phyloP scores from a whole-genome alignment of 2,797 vertebrate species.

The Oceanodroma leucorhoa region DNA sequence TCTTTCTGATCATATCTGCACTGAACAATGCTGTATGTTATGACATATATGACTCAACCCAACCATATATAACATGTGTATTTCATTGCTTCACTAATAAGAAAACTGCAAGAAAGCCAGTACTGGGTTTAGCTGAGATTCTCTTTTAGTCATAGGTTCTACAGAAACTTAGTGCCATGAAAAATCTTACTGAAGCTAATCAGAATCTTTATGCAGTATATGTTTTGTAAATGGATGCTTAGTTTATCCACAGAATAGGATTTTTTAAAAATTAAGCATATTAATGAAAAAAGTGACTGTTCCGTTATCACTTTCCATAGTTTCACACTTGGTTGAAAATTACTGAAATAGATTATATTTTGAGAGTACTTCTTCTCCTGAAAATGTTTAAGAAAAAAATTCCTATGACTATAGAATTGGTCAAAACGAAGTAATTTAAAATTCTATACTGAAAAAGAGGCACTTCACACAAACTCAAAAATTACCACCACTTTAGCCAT shows the following conservation, averaged over 20 bases:
- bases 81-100: neutral
- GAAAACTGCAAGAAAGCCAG: neutral
- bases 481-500: neutral
- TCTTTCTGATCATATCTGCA: neutral
- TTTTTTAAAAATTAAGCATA: neutral
- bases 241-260: neutral
- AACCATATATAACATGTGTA: neutral
- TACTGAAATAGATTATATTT: neutral
- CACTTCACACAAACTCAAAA: neutral
- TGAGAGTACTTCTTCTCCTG: neutral
- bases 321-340: neutral
- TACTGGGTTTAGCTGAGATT: neutral
- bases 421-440: neutral
- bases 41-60: neutral
- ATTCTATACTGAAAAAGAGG: neutral
- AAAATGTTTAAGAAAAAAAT: neutral
- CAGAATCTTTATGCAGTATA: neutral
- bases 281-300: neutral
- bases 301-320: neutral
- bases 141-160: neutral
- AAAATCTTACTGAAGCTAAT: neutral
- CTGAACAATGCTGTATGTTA: neutral
- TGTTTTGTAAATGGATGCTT: neutral
- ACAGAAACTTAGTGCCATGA: neutral
- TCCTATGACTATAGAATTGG: neutral